Conservation (phyloP, 2,113 vertebrate genomes). For the Tenebrosternarchus preto region DNA sequence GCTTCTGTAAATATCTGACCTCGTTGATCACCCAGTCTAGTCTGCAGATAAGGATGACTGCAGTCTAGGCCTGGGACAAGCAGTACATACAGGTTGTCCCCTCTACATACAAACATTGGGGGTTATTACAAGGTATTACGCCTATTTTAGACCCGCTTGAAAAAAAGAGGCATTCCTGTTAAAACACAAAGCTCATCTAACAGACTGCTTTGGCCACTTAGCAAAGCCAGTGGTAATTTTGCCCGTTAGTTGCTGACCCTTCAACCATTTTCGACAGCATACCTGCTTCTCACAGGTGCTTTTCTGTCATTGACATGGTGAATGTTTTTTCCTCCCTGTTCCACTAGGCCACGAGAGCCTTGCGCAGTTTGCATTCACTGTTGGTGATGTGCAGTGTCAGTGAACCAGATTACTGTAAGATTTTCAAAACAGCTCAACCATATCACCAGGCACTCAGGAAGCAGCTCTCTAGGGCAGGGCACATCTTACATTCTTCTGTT, state of each 20-base stretch:
- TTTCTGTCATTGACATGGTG: conserved; percentile 1
- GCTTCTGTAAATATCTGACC: too few relatives aligned
- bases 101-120: not conserved
- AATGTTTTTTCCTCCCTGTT: not conserved
- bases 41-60: not conserved
- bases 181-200: not conserved
- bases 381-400: not conserved
- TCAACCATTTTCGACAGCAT: conserved; percentile 14
- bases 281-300: not conserved
- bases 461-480: not conserved
- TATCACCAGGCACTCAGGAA: conserved; percentile 3
- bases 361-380: not conserved
- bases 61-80: not conserved
- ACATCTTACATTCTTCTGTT: not conserved
- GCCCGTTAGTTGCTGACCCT: conserved; percentile 2
- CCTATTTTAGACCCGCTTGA: not conserved
- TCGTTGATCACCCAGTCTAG: too few relatives aligned
- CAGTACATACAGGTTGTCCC: not conserved
- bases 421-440: conserved; percentile 8
- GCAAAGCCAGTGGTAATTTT: not conserved
- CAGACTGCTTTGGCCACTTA: not conserved
- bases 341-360: not conserved
- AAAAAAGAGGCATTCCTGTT: not conserved
- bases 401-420: not conserved
- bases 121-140: not conserved